Base-by-base conservation (phyloP, 2,888 invertebrate species). In the Tachystola acroxantha region DNA sequence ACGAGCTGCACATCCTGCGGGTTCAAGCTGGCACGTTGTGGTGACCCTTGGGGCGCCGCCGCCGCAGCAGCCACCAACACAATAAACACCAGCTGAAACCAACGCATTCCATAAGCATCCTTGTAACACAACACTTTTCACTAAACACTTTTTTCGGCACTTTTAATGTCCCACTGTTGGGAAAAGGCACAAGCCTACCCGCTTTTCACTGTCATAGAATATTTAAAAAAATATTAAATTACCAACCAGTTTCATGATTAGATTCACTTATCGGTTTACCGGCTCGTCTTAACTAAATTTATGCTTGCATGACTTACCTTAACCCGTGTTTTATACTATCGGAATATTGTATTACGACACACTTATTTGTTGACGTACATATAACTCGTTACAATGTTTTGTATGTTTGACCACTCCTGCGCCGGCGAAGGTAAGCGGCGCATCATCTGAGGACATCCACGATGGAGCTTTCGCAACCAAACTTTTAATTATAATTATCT, bases 11-110 rank as follows among this genome's bases (percentile, higher is more conserved):
- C 67, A 34, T 72, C 74, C 19, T 69, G 58, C 2, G 46, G 37
- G 33, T 44, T 45, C 1, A 46, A 7, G 35, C 46, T 47, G 4
- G 53, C 29, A 4, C 24, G 2, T 2, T 40, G 41, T 31, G 40
- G 32, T 22, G 47, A 40, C 7, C 47, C 50, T 38, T 68, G 71
- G 4, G 82, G 76, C 7, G 80, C 77, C 9, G 78, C 76, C 10
- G 57, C 50, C 32, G 56, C 74, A 9, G 63, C 57, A 25, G 78
- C 79, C 41, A 86, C 58, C 42, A 85, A 56, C 42, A 66, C 64
- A 53, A 77, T 59, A 38, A 80, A 58, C 57, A 89, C 74, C 62
- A 89, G 64, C 80, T 82, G 71, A 50, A 71, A 53, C 48, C 29
- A 39, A 24, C 31, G 50, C n/a, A 27, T 20, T 10, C 12, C 14